Percentiles rank a stretch among this genome's conserved stretches.
These are phyloP conservation scores for Dicycla oo DNA, from an alignment of 2,888 invertebrate genomes.

Conservation along the genomic window DNA sequence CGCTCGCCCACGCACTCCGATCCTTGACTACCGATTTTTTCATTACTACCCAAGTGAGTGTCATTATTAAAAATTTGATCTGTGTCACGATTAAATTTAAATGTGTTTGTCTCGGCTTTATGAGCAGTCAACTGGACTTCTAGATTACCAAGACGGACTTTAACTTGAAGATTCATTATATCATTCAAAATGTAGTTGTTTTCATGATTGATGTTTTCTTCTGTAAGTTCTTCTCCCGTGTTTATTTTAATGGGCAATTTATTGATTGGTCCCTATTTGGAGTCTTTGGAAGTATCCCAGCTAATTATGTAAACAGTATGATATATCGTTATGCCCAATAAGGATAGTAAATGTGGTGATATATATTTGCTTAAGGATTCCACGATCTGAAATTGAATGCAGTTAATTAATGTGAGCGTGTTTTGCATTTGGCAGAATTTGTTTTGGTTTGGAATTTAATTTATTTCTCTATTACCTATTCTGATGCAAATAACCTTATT, in stretches of 20 bases:
- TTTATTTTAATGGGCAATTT: constrained; percentile 20
- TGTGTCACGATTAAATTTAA: constrained; percentile 3
- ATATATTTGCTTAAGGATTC: constrained; percentile 19
- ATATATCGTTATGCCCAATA: constrained; percentile 2
- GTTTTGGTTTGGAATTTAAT: constrained; percentile 3
- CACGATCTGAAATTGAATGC: not conserved
- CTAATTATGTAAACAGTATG: not conserved
- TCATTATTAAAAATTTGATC: constrained; percentile 50
- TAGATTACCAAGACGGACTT: not conserved
- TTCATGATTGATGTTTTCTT: not conserved
- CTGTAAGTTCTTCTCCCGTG: not conserved
- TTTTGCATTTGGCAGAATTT: constrained; percentile 32
- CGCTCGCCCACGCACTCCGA: constrained; percentile 60
- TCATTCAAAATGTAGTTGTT: not conserved
- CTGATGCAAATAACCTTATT: not conserved
- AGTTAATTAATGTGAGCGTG: constrained; percentile 27
- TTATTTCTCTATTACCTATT: constrained; percentile 11
- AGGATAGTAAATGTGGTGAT: not conserved
- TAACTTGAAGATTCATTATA: not conserved
- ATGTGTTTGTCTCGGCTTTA: not conserved
- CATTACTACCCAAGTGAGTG: constrained; percentile 31
- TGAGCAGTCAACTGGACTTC: not conserved
- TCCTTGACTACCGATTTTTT: constrained; percentile 56
- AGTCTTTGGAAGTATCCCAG: constrained; percentile 3
- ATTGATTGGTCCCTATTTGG: constrained; percentile 13